Base-by-base conservation (phyloP, 2,113 vertebrate species). In the Nycticorax nycticorax region DNA sequence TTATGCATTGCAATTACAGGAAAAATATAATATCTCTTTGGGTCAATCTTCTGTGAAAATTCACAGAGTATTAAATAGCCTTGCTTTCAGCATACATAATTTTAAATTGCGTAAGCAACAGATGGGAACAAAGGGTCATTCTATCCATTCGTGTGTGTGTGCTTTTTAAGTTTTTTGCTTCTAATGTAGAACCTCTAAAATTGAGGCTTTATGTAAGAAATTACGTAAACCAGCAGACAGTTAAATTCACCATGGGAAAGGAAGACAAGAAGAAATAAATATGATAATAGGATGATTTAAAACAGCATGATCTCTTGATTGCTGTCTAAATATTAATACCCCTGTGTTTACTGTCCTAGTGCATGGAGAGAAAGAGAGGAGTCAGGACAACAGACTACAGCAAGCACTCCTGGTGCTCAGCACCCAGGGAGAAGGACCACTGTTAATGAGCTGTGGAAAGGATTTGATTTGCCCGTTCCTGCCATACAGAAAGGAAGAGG, bases 211-310 rank as follows among this genome's bases (percentile, higher is more conserved):
- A 85, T 63, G 21, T 80, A 85, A 89, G 56, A 83, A 93, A 96
- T 92, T 88, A 84, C 26, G 93, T 95, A 86, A 95, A 93, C 75
- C 52, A 94, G 43, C 45, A 92, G 72, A 86, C 47, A 93, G 80
- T 89, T 95, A 91, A 89, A 90, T 79, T 96, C 88, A 85, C 96
- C 43, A 71, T 8, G 21, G 91, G 89, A 93, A 86, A 89, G 39
- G 76, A 64, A 74, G 85, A 68, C 37, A 69, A 89, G 32, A 75
- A 90, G 90, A 93, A 89, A 96, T 71, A 96, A 79, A 92, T 92
- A 92, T 72, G 76, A 77, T 90, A 95, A 89, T 83, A 92, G 73
- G 56, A 92, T 75, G 50, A 96, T 92, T 93, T 96, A 85, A 94
- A 96, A 74, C 93, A 96, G 92, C 55, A 53, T 77, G 91, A 66